Percentiles rank a stretch among this genome's conserved stretches.
Conservation (phyloP, 2,113 vertebrate species). For the Holacanthus passer region DNA sequence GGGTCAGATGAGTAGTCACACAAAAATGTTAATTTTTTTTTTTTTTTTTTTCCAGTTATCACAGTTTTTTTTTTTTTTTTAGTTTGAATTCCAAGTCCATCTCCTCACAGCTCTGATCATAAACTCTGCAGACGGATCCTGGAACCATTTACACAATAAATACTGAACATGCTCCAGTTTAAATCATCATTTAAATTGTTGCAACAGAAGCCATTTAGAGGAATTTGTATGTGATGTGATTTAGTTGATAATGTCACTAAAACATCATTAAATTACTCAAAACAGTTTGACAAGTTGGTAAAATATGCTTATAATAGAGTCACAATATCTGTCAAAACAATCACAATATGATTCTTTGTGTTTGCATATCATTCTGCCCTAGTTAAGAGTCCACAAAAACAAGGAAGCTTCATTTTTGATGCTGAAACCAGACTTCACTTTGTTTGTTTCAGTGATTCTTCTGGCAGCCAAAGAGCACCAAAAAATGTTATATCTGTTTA, state of each 20-base stretch:
- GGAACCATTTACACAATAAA: neutral
- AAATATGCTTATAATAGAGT: no score
- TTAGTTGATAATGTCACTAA: no score
- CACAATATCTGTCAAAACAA: no score
- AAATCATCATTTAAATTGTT: neutral
- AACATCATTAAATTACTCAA: neutral
- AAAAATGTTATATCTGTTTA: neutral
- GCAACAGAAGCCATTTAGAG: neutral
- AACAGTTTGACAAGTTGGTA: no score
- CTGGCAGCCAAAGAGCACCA: neutral
- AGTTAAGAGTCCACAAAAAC: conserved; percentile 15
- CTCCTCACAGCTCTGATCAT: neutral
- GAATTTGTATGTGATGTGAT: neutral
- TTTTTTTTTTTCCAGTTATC: conserved; percentile 8
- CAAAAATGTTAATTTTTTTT: conserved; percentile 39
- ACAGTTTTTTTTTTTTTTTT: conserved; percentile 7
- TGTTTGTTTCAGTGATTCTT: conserved; percentile 9
- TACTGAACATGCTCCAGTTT: neutral
- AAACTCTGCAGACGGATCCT: neutral
- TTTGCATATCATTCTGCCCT: no score
- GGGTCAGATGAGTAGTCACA: neutral
- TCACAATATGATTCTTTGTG: no score
- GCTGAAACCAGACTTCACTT: conserved; percentile 18
- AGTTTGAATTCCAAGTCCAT: neutral
- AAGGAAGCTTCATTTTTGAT: conserved; percentile 20